phyloP scores from a whole-genome alignment of 1,140 invertebrate species.

The Heliothis virescens region DNA sequence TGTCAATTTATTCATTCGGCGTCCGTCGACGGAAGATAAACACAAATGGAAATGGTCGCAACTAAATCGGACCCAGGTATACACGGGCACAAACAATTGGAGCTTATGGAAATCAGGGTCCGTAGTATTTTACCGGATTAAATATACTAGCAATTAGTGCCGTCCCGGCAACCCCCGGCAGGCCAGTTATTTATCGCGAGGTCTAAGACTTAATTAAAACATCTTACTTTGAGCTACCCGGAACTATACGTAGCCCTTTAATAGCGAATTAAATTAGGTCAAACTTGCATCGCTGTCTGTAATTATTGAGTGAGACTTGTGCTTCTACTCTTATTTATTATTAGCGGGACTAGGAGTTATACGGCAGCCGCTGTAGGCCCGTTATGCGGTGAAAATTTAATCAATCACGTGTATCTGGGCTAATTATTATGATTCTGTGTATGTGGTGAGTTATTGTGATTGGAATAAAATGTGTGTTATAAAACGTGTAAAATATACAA shows the following conservation, averaged over 20 bases:
- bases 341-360: background rate
- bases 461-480: too few relatives aligned
- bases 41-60: constrained; percentile 74
- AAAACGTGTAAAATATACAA: too few relatives aligned
- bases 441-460: background rate
- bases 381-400: constrained; percentile 9
- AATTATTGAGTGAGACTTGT: constrained; percentile 24
- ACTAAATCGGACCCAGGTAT: constrained; percentile 81
- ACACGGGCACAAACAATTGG: constrained; percentile 80
- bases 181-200: constrained; percentile 82
- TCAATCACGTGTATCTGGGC: background rate
- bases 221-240: constrained; percentile 80
- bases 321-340: constrained; percentile 20
- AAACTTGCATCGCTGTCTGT: constrained; percentile 49
- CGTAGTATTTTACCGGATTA: constrained; percentile 84
- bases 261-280: constrained; percentile 72
- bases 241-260: constrained; percentile 71
- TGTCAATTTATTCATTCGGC: constrained; percentile 73
- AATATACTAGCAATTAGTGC: constrained; percentile 85
- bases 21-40: constrained; percentile 71
- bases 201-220: constrained; percentile 85
- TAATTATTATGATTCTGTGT: background rate
- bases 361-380: background rate
- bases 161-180: constrained; percentile 69
- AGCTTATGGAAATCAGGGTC: constrained; percentile 85